Evolutionary conservation across 2,113 vertebrate genomes (phyloP).

Genomic region (Bucco capensis): DNA sequence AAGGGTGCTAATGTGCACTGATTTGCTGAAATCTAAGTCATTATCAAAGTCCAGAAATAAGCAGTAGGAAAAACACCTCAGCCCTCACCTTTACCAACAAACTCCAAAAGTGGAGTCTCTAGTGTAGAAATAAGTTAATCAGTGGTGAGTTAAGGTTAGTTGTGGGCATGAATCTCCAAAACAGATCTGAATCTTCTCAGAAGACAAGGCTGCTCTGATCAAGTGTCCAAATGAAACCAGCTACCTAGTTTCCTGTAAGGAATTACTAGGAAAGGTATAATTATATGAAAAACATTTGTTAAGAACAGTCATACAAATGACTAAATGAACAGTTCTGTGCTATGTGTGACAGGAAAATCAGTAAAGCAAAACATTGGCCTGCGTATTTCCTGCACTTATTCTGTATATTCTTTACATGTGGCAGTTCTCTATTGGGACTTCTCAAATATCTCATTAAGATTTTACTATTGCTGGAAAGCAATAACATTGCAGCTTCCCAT

Average conservation of each 20-base stretch:
- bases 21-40: background rate
- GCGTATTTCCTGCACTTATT: background rate
- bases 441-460: conserved; percentile 25
- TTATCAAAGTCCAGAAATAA: background rate
- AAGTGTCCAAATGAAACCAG: background rate
- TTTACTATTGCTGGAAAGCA: background rate
- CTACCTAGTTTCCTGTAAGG: background rate
- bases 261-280: background rate
- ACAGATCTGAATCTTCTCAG: background rate
- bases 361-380: background rate
- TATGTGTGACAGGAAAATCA: background rate
- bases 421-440: background rate
- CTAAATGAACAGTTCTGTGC: background rate
- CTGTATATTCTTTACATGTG: conserved; percentile 27
- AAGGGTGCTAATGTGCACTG: background rate
- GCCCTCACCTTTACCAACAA: background rate
- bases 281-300: background rate
- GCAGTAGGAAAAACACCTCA: background rate
- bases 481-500: background rate
- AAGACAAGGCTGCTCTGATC: background rate
- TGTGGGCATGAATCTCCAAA: background rate
- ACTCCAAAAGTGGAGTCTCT: background rate
- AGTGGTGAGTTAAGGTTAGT: background rate
- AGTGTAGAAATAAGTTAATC: background rate
- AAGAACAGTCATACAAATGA: background rate